These are phyloP conservation scores for Zoanthus solanderi DNA, from an alignment of 92 coral and sea anemone genomes.

Conservation along the genomic window DNA sequence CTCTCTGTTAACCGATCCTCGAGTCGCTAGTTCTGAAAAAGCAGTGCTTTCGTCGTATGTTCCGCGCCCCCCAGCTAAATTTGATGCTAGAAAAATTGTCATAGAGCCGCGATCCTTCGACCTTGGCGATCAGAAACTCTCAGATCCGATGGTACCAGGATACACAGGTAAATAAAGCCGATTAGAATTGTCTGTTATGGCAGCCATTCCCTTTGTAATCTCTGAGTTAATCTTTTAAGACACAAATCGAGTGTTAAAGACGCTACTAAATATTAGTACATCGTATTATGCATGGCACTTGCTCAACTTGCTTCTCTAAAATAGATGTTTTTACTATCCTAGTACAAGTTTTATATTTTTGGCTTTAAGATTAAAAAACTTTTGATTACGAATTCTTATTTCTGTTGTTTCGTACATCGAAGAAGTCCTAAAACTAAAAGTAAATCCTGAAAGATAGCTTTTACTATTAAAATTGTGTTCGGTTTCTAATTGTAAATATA, in stretches of 20 bases:
- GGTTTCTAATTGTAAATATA: not conserved
- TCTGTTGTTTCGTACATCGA: not conserved
- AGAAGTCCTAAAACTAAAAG: not conserved
- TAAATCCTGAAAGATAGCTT: not conserved
- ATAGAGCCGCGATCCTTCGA: slow-evolving; percentile 82
- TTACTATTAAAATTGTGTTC: not conserved
- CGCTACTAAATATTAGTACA: not conserved
- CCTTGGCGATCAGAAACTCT: slow-evolving; percentile 94
- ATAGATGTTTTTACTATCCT: not conserved
- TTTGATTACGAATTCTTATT: not conserved
- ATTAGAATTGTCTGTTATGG: not conserved
- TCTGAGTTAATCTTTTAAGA: slow-evolving; percentile 34
- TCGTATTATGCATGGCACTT: not conserved
- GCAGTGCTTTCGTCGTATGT: slow-evolving; percentile 85
- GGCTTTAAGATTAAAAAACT: not conserved
- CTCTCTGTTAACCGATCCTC: slow-evolving; percentile 76
- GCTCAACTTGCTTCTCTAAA: not conserved
- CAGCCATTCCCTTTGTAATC: not conserved
- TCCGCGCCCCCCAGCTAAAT: slow-evolving; percentile 80
- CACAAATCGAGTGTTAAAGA: slow-evolving; percentile 11
- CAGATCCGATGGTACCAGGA: slow-evolving; percentile 97
- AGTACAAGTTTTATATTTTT: not conserved
- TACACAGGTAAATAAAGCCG: slow-evolving; percentile 78
- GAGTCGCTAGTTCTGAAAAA: slow-evolving; percentile 88
- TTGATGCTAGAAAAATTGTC: slow-evolving; percentile 66